A percentile compares a stretch with the other conserved stretches of the same genome.
These are phyloP conservation scores for Eristalis intricaria DNA, from an alignment of 2,888 invertebrate genomes.

Conservation along the genomic window DNA sequence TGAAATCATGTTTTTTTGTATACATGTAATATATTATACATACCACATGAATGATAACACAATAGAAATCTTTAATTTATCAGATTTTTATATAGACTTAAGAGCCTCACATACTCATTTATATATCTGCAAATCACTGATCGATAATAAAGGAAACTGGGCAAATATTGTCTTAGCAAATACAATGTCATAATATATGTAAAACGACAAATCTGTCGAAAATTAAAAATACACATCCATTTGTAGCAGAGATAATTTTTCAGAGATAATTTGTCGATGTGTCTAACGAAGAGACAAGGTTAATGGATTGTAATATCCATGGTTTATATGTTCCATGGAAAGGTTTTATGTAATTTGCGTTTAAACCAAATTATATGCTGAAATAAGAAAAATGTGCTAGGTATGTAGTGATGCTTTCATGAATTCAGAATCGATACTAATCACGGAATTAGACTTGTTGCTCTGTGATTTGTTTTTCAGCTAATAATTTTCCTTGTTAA, in stretches of 20 bases:
- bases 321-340: too few species aligned
- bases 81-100: background rate
- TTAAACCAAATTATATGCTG: slow-evolving; percentile 55
- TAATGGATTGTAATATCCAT: slow-evolving; percentile 46
- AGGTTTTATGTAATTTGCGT: too few species aligned
- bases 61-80: background rate
- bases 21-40: background rate
- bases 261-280: slow-evolving; percentile 26
- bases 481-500: background rate
- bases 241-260: too few species aligned
- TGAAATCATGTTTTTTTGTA: background rate
- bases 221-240: too few species aligned
- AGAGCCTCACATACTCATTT: slow-evolving; percentile 11
- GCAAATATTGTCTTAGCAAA: too few species aligned
- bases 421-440: slow-evolving; percentile 4
- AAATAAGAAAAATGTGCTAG: background rate
- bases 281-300: slow-evolving; percentile 16
- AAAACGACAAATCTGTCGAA: too few species aligned
- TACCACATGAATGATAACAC: background rate
- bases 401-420: background rate
- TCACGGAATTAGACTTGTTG: background rate
- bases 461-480: background rate
- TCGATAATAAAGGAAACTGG: too few species aligned
- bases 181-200: too few species aligned
- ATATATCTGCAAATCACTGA: background rate